These are phyloP conservation scores for Ligdia adustata DNA, from an alignment of 2,888 invertebrate genomes.

Conservation along the genomic window DNA sequence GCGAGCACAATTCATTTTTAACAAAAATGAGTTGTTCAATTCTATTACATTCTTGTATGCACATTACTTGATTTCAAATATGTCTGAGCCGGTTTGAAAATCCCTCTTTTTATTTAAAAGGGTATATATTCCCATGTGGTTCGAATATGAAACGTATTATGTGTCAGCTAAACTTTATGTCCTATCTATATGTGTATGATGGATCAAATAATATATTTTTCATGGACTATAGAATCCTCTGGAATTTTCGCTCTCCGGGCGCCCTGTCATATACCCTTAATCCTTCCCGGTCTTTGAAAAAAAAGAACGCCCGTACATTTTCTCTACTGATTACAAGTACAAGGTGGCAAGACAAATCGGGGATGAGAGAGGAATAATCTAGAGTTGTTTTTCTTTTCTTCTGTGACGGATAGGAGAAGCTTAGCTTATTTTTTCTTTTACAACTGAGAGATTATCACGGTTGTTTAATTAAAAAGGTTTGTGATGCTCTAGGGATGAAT, in stretches of 20 bases:
- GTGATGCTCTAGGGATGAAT: background rate
- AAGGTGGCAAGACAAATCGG: slow-evolving; percentile 64
- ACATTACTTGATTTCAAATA: too few relatives aligned
- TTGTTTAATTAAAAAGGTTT: slow-evolving; percentile 7
- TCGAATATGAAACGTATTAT: too few relatives aligned
- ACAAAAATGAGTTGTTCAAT: too few relatives aligned
- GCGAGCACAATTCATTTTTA: too few relatives aligned
- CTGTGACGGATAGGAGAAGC: slow-evolving; percentile 17
- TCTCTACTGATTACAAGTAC: slow-evolving; percentile 63
- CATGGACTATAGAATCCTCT: too few relatives aligned
- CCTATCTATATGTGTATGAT: too few relatives aligned
- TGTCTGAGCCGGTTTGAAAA: too few relatives aligned
- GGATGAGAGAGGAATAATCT: slow-evolving; percentile 41
- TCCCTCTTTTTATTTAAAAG: too few relatives aligned
- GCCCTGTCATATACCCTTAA: background rate
- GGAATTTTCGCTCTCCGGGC: background rate
- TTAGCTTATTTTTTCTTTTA: slow-evolving; percentile 10
- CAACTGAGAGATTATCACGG: slow-evolving; percentile 5
- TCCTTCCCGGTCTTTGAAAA: slow-evolving; percentile 28
- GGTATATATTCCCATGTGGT: too few relatives aligned
- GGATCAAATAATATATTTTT: too few relatives aligned
- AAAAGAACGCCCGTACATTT: slow-evolving; percentile 59
- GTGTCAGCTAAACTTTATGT: too few relatives aligned
- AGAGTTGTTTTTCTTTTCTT: slow-evolving; percentile 20
- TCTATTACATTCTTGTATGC: too few relatives aligned